Percentiles rank a stretch among this genome's conserved stretches.
Evolutionary conservation across 2,888 invertebrate genomes (phyloP).

Genomic region (Prosopocoilus inquinatus): DNA sequence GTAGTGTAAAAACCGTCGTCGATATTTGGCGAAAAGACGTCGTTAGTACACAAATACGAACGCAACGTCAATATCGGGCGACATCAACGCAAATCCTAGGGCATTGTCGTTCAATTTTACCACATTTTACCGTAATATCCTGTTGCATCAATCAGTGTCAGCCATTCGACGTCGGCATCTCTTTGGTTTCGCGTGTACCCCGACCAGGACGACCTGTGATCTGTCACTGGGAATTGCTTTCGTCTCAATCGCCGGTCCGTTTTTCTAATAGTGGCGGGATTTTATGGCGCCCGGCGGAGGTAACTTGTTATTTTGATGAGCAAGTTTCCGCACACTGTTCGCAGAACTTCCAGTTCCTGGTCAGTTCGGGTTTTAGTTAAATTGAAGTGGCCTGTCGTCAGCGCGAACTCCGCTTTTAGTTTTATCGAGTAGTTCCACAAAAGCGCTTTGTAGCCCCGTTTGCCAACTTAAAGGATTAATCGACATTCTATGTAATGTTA

Average conservation of each 20-base stretch:
- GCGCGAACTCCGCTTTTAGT: background rate
- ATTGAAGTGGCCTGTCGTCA: background rate
- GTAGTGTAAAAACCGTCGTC: too few relatives aligned
- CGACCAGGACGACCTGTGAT: slow-evolving; percentile 15
- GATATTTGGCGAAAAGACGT: too few relatives aligned
- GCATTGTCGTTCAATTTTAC: slow-evolving; percentile 10
- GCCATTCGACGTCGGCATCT: slow-evolving; percentile 18
- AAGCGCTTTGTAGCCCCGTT: background rate
- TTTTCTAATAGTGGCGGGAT: slow-evolving; percentile 18
- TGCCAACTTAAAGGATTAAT: background rate
- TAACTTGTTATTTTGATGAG: slow-evolving; percentile 15
- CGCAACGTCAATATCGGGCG: too few relatives aligned
- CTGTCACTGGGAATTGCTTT: slow-evolving; percentile 16
- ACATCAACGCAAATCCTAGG: background rate
- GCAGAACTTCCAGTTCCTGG: background rate
- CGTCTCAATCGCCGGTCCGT: slow-evolving; percentile 14
- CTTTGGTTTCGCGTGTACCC: slow-evolving; percentile 16
- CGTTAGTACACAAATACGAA: too few relatives aligned
- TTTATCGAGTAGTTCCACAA: background rate
- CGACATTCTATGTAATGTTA: background rate
- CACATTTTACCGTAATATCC: slow-evolving; percentile 17
- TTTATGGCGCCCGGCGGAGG: slow-evolving; percentile 17
- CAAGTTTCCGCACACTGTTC: background rate
- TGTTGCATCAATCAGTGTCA: slow-evolving; percentile 21
- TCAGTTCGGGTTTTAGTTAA: background rate